Conservation (phyloP, 2,797 vertebrate genomes). For the Psittacula echo region DNA sequence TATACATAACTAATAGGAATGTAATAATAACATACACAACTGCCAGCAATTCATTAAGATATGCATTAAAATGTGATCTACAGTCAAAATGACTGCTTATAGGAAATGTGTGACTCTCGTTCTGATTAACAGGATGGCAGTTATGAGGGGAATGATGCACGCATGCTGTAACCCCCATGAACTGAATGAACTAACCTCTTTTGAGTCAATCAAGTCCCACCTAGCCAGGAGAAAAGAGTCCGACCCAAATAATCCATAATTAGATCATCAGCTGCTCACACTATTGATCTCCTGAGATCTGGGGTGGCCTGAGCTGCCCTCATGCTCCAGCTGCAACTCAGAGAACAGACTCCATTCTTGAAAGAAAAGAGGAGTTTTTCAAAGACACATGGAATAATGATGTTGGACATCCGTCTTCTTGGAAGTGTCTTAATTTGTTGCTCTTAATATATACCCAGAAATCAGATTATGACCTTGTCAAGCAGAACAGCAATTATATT, state of each 20-base stretch:
- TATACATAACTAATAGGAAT: background rate
- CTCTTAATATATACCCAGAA: background rate
- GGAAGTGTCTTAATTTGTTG: background rate
- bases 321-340: slow-evolving; percentile 20
- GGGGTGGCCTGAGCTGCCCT: slow-evolving; percentile 48
- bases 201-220: slow-evolving; percentile 20
- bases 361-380: slow-evolving; percentile 4
- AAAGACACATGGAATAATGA: background rate
- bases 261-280: slow-evolving; percentile 51
- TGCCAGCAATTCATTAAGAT: background rate
- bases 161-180: background rate
- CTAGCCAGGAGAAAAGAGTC: slow-evolving; percentile 36
- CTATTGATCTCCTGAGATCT: slow-evolving; percentile 24
- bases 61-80: background rate
- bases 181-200: slow-evolving; percentile 49
- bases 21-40: background rate
- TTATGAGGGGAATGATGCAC: background rate
- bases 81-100: background rate
- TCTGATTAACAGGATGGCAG: background rate
- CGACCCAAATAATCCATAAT: slow-evolving; percentile 60
- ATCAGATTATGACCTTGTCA: background rate
- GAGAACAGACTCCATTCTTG: slow-evolving; percentile 5
- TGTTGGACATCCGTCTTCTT: background rate
- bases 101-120: background rate
- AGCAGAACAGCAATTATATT: background rate